phyloP scores from a whole-genome alignment of 2,113 vertebrate genomes.

The Argyrosomus japonicus region DNA sequence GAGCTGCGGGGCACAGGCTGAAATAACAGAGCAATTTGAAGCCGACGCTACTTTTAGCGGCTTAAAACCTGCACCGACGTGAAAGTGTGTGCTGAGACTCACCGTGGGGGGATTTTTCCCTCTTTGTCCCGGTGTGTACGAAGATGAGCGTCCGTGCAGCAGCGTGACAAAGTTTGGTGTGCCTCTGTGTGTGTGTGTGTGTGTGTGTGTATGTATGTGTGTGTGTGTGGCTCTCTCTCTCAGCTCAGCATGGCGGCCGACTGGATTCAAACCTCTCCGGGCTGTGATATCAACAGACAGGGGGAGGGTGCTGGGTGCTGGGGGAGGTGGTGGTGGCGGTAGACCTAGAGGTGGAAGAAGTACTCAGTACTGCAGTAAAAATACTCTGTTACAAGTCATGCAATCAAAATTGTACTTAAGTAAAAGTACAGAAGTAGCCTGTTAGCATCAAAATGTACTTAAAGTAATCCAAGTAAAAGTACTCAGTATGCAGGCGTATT shows the following conservation, averaged over 20 bases:
- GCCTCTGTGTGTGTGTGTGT: not conserved
- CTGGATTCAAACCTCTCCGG: conserved; percentile 71
- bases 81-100: conserved; percentile 26
- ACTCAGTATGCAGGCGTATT: too few relatives aligned
- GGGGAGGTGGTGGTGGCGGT: conserved; percentile 31
- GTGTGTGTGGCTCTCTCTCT: not conserved
- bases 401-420: too few relatives aligned
- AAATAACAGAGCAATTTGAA: not conserved
- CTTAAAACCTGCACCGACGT: not conserved
- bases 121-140: conserved; percentile 32
- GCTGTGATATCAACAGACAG: conserved; percentile 60
- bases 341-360: not conserved
- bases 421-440: too few relatives aligned
- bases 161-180: conserved; percentile 63
- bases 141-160: conserved; percentile 37
- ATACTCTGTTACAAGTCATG: too few relatives aligned
- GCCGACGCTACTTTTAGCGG: not conserved
- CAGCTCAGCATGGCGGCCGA: conserved; percentile 77
- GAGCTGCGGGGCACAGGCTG: not conserved
- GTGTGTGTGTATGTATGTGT: too few relatives aligned
- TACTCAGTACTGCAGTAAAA: not conserved
- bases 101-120: conserved; percentile 41
- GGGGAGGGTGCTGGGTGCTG: conserved; percentile 32
- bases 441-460: too few relatives aligned
- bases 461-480: too few relatives aligned